Base-by-base conservation (phyloP, 2,797 vertebrate genomes). In the Sylvia borin region DNA sequence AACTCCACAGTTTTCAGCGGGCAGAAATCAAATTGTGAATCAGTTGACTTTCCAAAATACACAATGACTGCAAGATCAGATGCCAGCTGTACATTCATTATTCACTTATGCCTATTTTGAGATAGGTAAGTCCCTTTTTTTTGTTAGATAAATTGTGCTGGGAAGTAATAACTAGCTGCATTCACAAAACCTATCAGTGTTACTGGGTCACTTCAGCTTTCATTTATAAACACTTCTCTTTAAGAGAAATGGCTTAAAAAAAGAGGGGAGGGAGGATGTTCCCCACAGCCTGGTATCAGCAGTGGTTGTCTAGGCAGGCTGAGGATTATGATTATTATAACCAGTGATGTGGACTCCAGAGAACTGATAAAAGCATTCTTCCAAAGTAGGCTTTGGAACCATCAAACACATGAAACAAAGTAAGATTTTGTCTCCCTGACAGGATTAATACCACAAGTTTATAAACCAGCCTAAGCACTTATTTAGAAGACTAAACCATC, bases 401-500 rank as follows among this genome's bases (percentile, higher is more conserved):
- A 81, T 36, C 64, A 42, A 84, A 90, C 25, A 79, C 26, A 36
- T 51, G 16, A 94, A 86, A 31, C 34, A 5, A 90, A 91, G 34
- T 36, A 74, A 80, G 70, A 95, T 54, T 70, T 92, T 92, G 65
- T 62, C 70, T 81, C 75, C 50, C 54, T 6, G 5, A 48, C 60
- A 85, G 27, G 25, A 89, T 85, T 64, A 81, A 75, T 80, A 74
- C 48, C 58, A 91, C 71, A 82, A 87, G 55, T 87, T 94, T 92
- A 74, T 86, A 91, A 96, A 64, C 40, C 34, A 90, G 67, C 71
- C 90, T 90, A 91, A 93, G 94, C 68, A 65, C 60, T 90, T 93
- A 55, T 58, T 93, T 85, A 78, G 51, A 45, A 77, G 57, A 82
- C 60, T 82, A 90, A 93, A 62, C 45, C 67, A 16, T 93, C 77